These are phyloP conservation scores for Barypeithes pellucidus DNA, from an alignment of 2,888 invertebrate genomes.

Conservation along the genomic window DNA sequence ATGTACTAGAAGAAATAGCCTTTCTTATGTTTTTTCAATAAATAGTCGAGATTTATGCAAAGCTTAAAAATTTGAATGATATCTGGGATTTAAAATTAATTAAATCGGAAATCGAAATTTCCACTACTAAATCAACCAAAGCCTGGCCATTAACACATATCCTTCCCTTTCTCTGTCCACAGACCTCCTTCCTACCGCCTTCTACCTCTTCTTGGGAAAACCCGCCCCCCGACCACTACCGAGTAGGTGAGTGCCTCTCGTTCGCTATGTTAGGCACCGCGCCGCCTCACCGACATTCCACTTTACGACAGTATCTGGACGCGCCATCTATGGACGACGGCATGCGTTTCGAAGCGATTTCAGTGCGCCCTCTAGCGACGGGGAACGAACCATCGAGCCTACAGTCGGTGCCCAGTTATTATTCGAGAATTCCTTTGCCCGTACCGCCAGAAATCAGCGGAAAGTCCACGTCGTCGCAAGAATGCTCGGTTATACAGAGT, in stretches of 20 bases:
- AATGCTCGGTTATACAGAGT: conserved; percentile 68
- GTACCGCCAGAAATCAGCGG: conserved; percentile 58
- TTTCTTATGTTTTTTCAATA: conserved; percentile 7
- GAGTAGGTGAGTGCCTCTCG: conserved; percentile 47
- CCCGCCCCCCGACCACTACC: conserved; percentile 63
- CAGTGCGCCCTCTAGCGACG: conserved; percentile 4
- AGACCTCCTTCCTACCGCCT: conserved; percentile 67
- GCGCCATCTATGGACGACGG: conserved; percentile 54
- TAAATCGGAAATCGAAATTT: neutral
- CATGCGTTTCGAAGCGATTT: conserved; percentile 25
- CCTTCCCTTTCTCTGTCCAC: conserved; percentile 82
- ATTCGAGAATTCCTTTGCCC: conserved; percentile 59
- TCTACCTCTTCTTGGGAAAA: conserved; percentile 72
- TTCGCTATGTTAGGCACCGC: conserved; percentile 62
- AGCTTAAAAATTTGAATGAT: neutral
- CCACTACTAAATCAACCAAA: conserved; percentile 34
- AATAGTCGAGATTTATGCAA: neutral
- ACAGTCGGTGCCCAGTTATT: conserved; percentile 55
- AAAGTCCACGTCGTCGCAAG: conserved; percentile 60
- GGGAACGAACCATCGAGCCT: conserved; percentile 40
- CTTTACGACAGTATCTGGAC: conserved; percentile 58
- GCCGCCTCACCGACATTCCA: conserved; percentile 55
- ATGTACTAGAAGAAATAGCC: conserved; percentile 1
- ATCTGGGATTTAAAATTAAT: conserved; percentile 6
- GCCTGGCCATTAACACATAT: conserved; percentile 66